Conservation (phyloP, 2,797 vertebrate genomes). For the Aselliscus stoliczkanus region DNA sequence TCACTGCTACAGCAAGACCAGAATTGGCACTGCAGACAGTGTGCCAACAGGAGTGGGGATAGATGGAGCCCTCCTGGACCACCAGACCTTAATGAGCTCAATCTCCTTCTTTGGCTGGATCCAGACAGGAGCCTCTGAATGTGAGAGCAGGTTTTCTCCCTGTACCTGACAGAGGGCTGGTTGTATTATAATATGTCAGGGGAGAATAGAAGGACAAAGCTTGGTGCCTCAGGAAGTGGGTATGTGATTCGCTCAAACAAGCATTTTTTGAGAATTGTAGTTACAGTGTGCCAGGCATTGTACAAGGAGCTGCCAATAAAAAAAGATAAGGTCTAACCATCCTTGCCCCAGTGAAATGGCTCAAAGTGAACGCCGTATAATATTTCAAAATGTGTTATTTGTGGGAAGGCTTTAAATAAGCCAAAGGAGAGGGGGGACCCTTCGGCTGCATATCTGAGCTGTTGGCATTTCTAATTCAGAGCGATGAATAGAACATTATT, state of each 20-base stretch:
- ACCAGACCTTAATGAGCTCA: neutral
- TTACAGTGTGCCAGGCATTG: neutral
- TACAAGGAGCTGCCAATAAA: neutral
- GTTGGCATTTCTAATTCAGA: conserved; percentile 61
- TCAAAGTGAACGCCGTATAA: neutral
- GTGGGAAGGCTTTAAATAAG: conserved; percentile 57
- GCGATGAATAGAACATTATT: conserved; percentile 62
- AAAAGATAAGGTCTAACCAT: neutral
- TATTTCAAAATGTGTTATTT: conserved; percentile 57
- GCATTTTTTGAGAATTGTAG: neutral
- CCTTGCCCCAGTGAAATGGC: neutral
- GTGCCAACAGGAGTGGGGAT: neutral
- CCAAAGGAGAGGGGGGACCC: neutral
- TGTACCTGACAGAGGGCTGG: neutral
- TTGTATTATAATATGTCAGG: neutral
- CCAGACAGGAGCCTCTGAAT: neutral
- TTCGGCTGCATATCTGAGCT: conserved; percentile 36
- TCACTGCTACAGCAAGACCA: accelerated
- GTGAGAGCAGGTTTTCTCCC: neutral
- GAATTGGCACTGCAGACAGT: neutral
- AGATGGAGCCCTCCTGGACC: neutral
- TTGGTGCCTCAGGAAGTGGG: neutral
- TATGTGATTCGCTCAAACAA: neutral
- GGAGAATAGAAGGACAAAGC: neutral
- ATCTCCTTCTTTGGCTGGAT: neutral